A percentile compares a stretch with the other conserved stretches of the same genome.
These are phyloP conservation scores for Moxostoma hubbsi DNA, from an alignment of 2,797 vertebrate species.

Conservation along the genomic window DNA sequence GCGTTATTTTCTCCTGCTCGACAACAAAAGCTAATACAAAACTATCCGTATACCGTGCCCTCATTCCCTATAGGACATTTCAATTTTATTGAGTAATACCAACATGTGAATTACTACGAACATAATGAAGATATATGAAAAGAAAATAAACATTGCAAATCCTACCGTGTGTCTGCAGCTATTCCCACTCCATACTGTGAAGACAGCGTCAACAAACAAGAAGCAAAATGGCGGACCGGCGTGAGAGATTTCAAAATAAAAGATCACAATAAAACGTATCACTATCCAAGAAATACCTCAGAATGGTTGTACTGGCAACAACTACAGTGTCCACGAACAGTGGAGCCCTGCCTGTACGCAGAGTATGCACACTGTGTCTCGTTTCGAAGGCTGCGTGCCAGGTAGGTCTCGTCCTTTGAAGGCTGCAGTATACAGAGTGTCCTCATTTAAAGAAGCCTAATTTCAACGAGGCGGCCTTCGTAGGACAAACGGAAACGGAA, in stretches of 20 bases:
- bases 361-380: no score
- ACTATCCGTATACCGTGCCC: not conserved
- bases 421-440: no score
- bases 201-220: constrained; percentile 41
- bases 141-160: constrained; percentile 19
- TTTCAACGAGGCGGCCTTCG: no score
- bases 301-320: no score
- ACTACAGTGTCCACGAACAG: no score
- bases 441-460: no score
- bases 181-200: constrained; percentile 52
- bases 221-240: constrained; percentile 29
- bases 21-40: constrained; percentile 17
- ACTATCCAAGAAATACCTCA: no score
- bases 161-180: constrained; percentile 46
- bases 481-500: no score
- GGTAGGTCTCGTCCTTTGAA: no score
- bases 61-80: not conserved
- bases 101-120: not conserved
- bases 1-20: constrained; percentile 16
- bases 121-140: not conserved
- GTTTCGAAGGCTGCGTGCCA: no score
- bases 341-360: no score
- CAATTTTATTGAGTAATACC: not conserved
- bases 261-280: not conserved
- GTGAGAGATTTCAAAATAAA: constrained; percentile 53